A percentile compares a stretch with the other conserved stretches of the same genome.
phyloP scores from a whole-genome alignment of 2,888 invertebrate genomes.

The Trichogramma dendrolimi region DNA sequence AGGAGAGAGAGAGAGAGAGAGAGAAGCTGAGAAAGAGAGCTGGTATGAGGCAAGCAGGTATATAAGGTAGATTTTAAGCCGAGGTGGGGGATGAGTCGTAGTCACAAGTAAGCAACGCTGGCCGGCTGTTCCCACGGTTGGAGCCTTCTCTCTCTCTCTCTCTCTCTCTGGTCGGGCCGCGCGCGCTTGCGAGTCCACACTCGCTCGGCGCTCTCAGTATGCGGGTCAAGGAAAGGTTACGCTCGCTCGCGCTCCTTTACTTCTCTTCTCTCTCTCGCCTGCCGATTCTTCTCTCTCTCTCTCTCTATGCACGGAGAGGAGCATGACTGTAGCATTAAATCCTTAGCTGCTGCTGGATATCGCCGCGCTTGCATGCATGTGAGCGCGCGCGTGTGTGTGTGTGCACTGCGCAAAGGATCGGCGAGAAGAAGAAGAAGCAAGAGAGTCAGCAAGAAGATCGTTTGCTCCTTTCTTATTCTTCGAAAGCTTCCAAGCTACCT shows the following conservation, averaged over 20 bases:
- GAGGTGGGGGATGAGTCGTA: constrained; percentile 38
- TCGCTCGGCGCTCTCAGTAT: constrained; percentile 55
- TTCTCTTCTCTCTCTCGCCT: constrained; percentile 29
- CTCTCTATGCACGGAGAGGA: constrained; percentile 9
- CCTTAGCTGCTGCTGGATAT: too few species aligned
- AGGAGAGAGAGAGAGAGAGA: constrained; percentile 31
- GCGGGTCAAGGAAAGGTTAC: constrained; percentile 65
- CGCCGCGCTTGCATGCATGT: constrained; percentile 6
- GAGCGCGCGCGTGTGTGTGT: constrained; percentile 9
- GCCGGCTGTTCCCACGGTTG: constrained; percentile 56
- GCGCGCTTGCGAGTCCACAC: too few species aligned
- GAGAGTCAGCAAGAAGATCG: constrained; percentile 10
- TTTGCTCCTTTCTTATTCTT: constrained; percentile 8
- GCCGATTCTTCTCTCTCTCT: constrained; percentile 18
- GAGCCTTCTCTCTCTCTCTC: constrained; percentile 44
- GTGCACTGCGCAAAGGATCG: neutral
- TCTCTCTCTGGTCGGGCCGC: constrained; percentile 57
- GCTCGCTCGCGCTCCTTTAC: constrained; percentile 35
- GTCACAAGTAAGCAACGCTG: constrained; percentile 38
- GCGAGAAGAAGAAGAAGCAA: constrained; percentile 8
- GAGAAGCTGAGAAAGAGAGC: constrained; percentile 25
- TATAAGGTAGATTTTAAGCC: constrained; percentile 1
- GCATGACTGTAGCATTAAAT: neutral
- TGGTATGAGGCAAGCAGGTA: constrained; percentile 17
- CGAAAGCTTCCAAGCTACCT: constrained; percentile 8